Evolutionary conservation across 2,888 invertebrate genomes (phyloP).

Genomic region (Trissolcus japonicus): DNA sequence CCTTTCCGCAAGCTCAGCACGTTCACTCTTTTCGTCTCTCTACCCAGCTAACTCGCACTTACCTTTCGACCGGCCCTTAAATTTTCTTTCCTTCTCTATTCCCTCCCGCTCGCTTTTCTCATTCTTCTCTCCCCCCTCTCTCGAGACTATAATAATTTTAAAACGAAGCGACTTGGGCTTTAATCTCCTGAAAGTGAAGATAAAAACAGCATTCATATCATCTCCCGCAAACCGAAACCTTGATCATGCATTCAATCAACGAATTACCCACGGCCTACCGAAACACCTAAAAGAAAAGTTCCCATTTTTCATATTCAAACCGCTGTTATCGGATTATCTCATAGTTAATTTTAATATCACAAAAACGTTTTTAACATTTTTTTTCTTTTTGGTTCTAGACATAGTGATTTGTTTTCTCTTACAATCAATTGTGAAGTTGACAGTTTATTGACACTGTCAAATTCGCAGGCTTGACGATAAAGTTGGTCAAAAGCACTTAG

Average conservation of each 20-base stretch:
- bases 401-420: too few relatives aligned
- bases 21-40: slow-evolving; percentile 56
- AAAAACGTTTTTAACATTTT: too few relatives aligned
- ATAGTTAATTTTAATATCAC: too few relatives aligned
- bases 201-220: slow-evolving; percentile 68
- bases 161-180: slow-evolving; percentile 70
- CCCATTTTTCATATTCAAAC: too few relatives aligned
- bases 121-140: slow-evolving; percentile 22
- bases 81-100: slow-evolving; percentile 35
- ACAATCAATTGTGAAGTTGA: neutral
- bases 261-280: slow-evolving; percentile 57
- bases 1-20: slow-evolving; percentile 76
- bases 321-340: too few relatives aligned
- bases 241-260: slow-evolving; percentile 62
- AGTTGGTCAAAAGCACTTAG: slow-evolving; percentile 70
- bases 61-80: slow-evolving; percentile 34
- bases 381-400: neutral
- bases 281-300: too few relatives aligned
- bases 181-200: slow-evolving; percentile 72
- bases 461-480: slow-evolving; percentile 47
- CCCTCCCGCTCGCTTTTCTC: slow-evolving; percentile 25
- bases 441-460: slow-evolving; percentile 47
- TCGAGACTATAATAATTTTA: slow-evolving; percentile 68
- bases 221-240: slow-evolving; percentile 44
- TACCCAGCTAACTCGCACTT: slow-evolving; percentile 10